Percentiles rank a stretch among this genome's conserved stretches.
These are phyloP conservation scores for Barypeithes pellucidus DNA, from an alignment of 2,888 invertebrate species.

Conservation along the genomic window DNA sequence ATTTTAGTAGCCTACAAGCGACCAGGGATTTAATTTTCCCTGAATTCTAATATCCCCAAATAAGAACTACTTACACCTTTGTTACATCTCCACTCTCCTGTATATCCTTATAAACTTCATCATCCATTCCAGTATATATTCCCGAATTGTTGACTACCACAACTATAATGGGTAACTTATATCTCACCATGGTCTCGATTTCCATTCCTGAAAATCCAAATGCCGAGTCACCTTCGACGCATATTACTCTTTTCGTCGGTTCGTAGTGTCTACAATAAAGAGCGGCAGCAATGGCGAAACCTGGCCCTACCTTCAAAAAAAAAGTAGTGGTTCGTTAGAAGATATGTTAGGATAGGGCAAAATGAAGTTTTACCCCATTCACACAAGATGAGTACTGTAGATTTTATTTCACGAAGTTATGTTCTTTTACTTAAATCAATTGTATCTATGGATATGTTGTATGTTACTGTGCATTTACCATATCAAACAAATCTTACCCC, in stretches of 20 bases:
- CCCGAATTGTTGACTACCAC: conserved; percentile 97
- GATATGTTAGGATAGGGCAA: too few relatives aligned
- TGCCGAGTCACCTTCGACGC: conserved; percentile 97
- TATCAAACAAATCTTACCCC: too few relatives aligned
- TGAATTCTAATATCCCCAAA: too few relatives aligned
- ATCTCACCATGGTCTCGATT: conserved; percentile 95
- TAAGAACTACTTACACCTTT: conserved; percentile 77
- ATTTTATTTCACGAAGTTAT: too few relatives aligned
- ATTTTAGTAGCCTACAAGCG: too few relatives aligned
- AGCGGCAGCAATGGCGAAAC: conserved; percentile 94
- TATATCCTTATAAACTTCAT: conserved; percentile 81
- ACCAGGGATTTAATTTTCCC: too few relatives aligned
- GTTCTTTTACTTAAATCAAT: too few relatives aligned
- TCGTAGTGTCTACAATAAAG: conserved; percentile 88
- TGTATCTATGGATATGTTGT: too few relatives aligned
- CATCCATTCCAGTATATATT: conserved; percentile 90
- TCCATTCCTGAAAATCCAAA: conserved; percentile 99
- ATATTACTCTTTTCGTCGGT: conserved; percentile 88
- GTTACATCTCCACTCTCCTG: conserved; percentile 81
- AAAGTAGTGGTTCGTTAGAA: too few relatives aligned
- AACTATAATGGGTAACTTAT: conserved; percentile 91
- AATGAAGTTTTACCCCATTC: too few relatives aligned
- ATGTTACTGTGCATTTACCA: too few relatives aligned
- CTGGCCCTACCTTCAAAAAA: conserved; percentile 83
- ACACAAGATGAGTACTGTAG: too few relatives aligned